Base-by-base conservation (phyloP, 2,888 invertebrate genomes). In the Drosophila neoperkinsi region DNA sequence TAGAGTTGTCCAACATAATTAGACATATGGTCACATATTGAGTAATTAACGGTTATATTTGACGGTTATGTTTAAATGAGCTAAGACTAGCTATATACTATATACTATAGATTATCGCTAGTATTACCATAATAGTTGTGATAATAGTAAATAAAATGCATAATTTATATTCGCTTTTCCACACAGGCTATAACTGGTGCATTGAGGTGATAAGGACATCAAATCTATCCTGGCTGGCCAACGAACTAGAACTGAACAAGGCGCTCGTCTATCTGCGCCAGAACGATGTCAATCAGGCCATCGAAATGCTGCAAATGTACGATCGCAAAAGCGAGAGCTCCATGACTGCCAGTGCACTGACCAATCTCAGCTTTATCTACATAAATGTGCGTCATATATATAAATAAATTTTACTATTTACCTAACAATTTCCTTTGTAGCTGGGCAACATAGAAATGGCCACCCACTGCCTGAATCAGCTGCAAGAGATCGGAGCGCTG, bases 201-300 rank as follows among this genome's bases (percentile, higher is more conserved):
- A 97, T 99, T 61, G 98, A 98, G 84, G 96, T 97, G 30, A 97
- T 99, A 59, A 98, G 98, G 91, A 96, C 96, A 55, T 98, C 99
- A n/a, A 96, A 95, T 91, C 97, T 96, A 88, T 95, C 96, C 43
- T 95, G 95, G 92, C 94, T 98, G 77, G 98, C 97, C 51, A 96
- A 96, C 84, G 99, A 97, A 94, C 94, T 98, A 79, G 98, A 98
- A 94, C 96, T 98, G 77, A 98, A 97, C 93, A 98, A 98, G 93
- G 97, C 97, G 0, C 95, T 97, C 75, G 97, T 97, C 92, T 97
- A 96, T 92, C 94, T 98, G 58, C 96, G 97, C 71, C 96, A 97
- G 92, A 96, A 96, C 74, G 96, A 98, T 91, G 95, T 97, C 61
- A 94, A 94, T 58, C 94, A 96, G 93, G 98, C 98, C 0, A 96